Evolutionary conservation across 2,113 vertebrate genomes (phyloP).

Genomic region (Cheilinus undulatus): DNA sequence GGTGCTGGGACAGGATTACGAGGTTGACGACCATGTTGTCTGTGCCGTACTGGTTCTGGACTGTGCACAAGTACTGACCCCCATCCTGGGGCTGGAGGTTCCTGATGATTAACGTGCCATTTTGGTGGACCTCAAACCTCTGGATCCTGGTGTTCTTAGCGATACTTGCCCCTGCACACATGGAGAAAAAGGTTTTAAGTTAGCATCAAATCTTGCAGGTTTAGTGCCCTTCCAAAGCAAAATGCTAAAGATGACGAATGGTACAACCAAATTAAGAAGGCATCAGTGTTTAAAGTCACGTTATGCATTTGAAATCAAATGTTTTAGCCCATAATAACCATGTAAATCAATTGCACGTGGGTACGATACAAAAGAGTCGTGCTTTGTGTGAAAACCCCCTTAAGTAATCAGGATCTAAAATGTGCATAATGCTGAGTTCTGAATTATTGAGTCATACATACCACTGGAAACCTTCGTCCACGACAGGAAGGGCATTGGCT

Average conservation of each 20-base stretch:
- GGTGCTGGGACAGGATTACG: constrained; percentile 83
- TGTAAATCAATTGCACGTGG: no score
- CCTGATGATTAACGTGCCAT: constrained; percentile 89
- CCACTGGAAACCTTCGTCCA: constrained; percentile 93
- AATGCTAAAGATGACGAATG: no score
- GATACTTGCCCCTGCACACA: constrained; percentile 84
- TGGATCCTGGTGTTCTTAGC: constrained; percentile 84
- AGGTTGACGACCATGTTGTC: constrained; percentile 83
- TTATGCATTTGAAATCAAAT: no score
- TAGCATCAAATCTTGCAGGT: no score
- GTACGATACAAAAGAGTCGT: no score
- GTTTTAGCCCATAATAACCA: no score
- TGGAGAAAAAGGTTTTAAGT: background rate
- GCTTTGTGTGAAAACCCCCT: no score
- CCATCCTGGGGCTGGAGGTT: constrained; percentile 84
- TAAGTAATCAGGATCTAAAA: no score
- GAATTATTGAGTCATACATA: constrained; percentile 73
- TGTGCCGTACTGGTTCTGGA: constrained; percentile 86
- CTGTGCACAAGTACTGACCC: constrained; percentile 90
- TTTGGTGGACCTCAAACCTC: constrained; percentile 88
- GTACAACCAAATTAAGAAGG: no score
- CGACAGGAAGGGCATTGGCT: constrained; percentile 87
- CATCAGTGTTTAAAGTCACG: no score
- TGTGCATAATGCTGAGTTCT: constrained; percentile 3
- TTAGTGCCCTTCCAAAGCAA: no score